phyloP scores from a whole-genome alignment of 2,113 vertebrate genomes.

The Apteryx owenii region DNA sequence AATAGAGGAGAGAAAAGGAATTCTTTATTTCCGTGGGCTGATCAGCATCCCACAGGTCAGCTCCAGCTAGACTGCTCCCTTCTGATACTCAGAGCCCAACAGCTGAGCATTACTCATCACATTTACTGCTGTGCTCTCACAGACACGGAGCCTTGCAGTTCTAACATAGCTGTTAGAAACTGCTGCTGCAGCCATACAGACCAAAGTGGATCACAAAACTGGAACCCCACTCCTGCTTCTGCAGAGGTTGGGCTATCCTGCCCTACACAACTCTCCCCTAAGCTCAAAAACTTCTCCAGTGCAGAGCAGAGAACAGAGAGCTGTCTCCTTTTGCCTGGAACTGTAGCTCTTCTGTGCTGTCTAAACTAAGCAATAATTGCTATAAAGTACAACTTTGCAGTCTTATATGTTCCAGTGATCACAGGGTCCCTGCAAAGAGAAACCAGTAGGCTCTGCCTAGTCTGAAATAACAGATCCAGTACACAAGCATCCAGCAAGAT shows the following conservation, averaged over 20 bases:
- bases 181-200: not conserved
- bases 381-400: not conserved
- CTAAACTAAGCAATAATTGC: not conserved
- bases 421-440: not conserved
- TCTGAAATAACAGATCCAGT: not conserved
- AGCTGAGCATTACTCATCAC: constrained; percentile 58
- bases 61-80: not conserved
- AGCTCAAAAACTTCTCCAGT: not conserved
- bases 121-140: not conserved
- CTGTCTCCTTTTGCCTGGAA: not conserved
- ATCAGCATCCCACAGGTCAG: not conserved
- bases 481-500: not conserved
- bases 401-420: not conserved
- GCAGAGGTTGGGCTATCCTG: not conserved
- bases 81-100: not conserved
- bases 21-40: not conserved
- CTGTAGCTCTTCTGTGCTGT: not conserved
- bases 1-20: not conserved
- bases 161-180: constrained; percentile 4
- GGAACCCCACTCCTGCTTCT: not conserved
- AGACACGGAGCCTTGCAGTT: not conserved
- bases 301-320: not conserved
- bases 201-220: not conserved
- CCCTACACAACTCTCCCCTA: not conserved
- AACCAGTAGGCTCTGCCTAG: not conserved